Evolutionary conservation across 2,113 vertebrate genomes (phyloP).

Genomic region (Scomber colias): DNA sequence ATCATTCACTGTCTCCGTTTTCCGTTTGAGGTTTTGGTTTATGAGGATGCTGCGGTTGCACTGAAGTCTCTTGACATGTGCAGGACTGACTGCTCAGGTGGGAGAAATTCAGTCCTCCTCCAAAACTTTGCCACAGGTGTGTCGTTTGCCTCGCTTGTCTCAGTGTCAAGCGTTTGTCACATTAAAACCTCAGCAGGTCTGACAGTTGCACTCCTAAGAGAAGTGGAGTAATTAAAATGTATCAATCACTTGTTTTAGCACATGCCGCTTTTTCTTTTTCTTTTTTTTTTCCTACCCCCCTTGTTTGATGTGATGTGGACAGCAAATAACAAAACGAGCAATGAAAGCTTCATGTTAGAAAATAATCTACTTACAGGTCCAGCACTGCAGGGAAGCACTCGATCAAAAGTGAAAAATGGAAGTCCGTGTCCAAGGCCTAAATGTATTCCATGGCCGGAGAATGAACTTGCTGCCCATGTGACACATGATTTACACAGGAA

Average conservation of each 20-base stretch:
- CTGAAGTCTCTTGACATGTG: conserved; percentile 57
- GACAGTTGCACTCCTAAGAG: conserved; percentile 71
- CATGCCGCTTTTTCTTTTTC: conserved; percentile 28
- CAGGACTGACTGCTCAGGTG: conserved; percentile 68
- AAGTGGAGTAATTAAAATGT: conserved; percentile 75
- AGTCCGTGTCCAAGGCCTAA: conserved; percentile 77
- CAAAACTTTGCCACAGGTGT: conserved; percentile 74
- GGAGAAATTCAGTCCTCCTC: conserved; percentile 62
- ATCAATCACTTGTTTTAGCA: conserved; percentile 71
- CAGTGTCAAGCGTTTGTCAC: conserved; percentile 65
- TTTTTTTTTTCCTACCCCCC: background rate
- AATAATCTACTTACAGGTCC: conserved; percentile 83
- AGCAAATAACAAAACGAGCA: conserved; percentile 73
- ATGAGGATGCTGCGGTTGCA: conserved; percentile 36
- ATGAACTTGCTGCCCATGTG: conserved; percentile 87
- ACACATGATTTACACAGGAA: conserved; percentile 88
- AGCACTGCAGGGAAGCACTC: conserved; percentile 80
- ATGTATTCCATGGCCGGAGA: conserved; percentile 87
- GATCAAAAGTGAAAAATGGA: conserved; percentile 82
- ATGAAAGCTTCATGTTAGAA: conserved; percentile 76
- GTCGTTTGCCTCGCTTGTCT: conserved; percentile 65
- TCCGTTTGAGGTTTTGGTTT: conserved; percentile 51
- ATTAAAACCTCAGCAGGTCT: conserved; percentile 70
- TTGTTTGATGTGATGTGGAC: conserved; percentile 57
- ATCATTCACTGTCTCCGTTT: conserved; percentile 56